Base-by-base conservation (phyloP, 2,797 vertebrate species). In the Tolypeutes matacus region DNA sequence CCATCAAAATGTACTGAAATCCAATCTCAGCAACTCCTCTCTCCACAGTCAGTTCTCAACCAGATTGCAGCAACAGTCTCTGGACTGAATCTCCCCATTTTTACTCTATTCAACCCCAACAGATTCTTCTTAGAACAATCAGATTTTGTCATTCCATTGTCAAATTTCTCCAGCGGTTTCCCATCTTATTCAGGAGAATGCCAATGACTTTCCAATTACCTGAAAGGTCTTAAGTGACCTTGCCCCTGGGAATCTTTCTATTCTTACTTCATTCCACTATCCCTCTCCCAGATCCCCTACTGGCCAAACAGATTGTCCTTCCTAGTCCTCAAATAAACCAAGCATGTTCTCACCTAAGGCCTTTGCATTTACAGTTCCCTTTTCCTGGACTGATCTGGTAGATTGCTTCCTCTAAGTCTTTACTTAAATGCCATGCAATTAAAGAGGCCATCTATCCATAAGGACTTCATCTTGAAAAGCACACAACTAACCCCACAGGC, bases 401-500 rank as follows among this genome's bases (percentile, higher is more conserved):
- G 46, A 46, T 46, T 6, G 46, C 46, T 46, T 46, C 46, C 46
- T 46, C 9, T 46, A 46, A 8, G 46, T 46, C 46, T 46, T 46
- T 11, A 39, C 39, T 39, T 39, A 39, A 46, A 46, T 11, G 11
- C 46, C 8, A 9, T 46, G 46, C 46, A 46, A 46, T 46, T 46
- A 46, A 46, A 46, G 46, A 46, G 46, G 46, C 46, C 11, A 46
- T 46, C 7, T 80, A 86, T 90, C 76, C 64, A 70, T 56, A 81
- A 39, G 42, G 34, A 72, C 36, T 85, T 51, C 46, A 46, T 58
- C 56, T 89, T 92, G 23, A 96, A 95, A 95, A 94, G 21, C 67
- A 88, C 14, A 36, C 46, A 89, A 67, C 60, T 83, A 77, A 77
- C 10, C 25, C 58, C 46, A n/a, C 62, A 69, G 92, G 73, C 46